Percentiles rank a stretch among this genome's conserved stretches.
Conservation (phyloP, 2,888 invertebrate genomes). For the Tolmerus cingulatus region DNA sequence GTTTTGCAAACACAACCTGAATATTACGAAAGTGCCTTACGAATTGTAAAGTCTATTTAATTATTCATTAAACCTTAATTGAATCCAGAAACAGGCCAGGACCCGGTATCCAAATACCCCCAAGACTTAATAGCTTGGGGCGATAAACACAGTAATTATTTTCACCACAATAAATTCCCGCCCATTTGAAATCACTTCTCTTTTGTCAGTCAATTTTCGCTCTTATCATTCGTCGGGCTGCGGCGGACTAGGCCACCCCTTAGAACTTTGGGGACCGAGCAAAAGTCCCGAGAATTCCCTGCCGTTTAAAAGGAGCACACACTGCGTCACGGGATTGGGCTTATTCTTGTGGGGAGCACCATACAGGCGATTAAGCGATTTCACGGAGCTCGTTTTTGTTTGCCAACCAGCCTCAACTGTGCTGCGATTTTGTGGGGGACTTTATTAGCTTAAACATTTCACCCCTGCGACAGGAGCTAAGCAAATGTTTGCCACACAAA, state of each 20-base stretch:
- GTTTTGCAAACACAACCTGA: background rate
- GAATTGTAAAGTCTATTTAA: background rate
- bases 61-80: slow-evolving; percentile 16
- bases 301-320: background rate
- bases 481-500: slow-evolving; percentile 6
- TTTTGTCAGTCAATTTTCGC: slow-evolving; percentile 33
- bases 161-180: slow-evolving; percentile 34
- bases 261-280: background rate
- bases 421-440: slow-evolving; percentile 3
- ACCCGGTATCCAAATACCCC: background rate
- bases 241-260: background rate
- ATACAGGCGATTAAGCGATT: slow-evolving; percentile 47
- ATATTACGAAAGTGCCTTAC: background rate
- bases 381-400: slow-evolving; percentile 39
- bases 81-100: background rate
- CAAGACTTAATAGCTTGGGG: background rate
- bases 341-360: slow-evolving; percentile 42
- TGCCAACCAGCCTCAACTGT: background rate
- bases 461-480: slow-evolving; percentile 12
- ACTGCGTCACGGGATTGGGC: background rate
- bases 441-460: slow-evolving; percentile 41
- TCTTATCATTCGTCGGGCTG: slow-evolving; percentile 1
- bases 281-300: background rate
- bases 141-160: slow-evolving; percentile 32
- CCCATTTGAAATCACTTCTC: slow-evolving; percentile 27